Conservation (phyloP, 2,113 vertebrate species). For the Nannospalax galili region DNA sequence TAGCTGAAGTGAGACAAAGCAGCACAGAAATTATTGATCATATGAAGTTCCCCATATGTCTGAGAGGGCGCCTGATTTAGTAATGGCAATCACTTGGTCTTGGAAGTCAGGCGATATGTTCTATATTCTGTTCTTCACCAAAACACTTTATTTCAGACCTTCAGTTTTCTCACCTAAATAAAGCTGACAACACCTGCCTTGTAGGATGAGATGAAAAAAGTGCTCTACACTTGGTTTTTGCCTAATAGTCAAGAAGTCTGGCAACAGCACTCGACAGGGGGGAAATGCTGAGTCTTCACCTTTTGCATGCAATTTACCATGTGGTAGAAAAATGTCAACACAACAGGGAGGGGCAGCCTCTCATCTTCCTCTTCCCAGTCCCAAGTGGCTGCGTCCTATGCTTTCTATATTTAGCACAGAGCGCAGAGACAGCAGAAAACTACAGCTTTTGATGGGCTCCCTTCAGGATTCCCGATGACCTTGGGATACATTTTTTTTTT, state of each 20-base stretch:
- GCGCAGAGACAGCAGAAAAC: not conserved
- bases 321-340: not conserved
- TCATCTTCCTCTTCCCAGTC: conserved; percentile 24
- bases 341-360: conserved; percentile 28
- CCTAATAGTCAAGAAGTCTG: not conserved
- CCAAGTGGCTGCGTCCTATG: not conserved
- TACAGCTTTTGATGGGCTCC: not conserved
- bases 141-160: conserved; percentile 23
- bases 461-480: conserved; percentile 24
- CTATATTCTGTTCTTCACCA: not conserved
- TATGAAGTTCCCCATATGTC: conserved; percentile 23
- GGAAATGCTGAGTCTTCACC: not conserved
- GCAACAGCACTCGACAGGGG: not conserved
- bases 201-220: not conserved
- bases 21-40: conserved; percentile 8
- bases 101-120: not conserved
- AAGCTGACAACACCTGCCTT: not conserved
- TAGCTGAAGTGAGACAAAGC: too few species aligned
- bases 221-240: conserved; percentile 4
- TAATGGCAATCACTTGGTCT: not conserved
- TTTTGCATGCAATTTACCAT: conserved; percentile 32
- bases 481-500: conserved; percentile 45
- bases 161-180: conserved; percentile 2
- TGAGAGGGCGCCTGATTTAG: not conserved
- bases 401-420: conserved; percentile 58